phyloP scores from a whole-genome alignment of 2,888 invertebrate species.

The Artemia sinica region DNA sequence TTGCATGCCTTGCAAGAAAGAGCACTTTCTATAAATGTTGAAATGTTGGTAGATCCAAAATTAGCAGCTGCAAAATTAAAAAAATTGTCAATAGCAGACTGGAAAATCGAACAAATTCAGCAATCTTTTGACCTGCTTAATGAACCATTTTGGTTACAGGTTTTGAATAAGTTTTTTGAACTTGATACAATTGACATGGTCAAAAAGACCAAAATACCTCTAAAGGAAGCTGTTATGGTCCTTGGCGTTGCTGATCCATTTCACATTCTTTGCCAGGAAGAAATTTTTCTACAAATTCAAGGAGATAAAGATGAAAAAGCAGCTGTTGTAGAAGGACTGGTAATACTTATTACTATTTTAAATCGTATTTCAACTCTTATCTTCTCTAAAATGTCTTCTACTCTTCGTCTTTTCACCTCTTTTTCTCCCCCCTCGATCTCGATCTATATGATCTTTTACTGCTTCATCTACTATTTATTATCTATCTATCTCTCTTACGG shows the following conservation, averaged over 20 bases:
- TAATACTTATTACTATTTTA: neutral
- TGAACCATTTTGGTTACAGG: constrained; percentile 14
- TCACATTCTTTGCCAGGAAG: neutral
- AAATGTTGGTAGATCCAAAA: neutral
- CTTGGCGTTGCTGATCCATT: constrained; percentile 15
- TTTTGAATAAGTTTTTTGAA: constrained; percentile 6
- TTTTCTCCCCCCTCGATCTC: no score
- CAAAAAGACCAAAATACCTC: neutral
- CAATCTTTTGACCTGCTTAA: constrained; percentile 1
- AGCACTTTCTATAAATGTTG: neutral
- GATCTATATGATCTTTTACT: no score
- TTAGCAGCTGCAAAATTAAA: neutral
- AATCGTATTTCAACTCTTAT: no score
- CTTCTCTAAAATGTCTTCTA: no score
- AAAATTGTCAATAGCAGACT: neutral
- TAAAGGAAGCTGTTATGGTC: neutral
- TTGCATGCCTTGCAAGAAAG: neutral
- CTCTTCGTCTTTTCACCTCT: no score
- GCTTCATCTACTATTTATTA: no score
- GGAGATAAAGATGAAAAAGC: neutral
- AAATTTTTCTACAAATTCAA: constrained; percentile 15
- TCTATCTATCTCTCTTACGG: no score
- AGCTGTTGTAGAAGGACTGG: neutral
- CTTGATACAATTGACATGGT: neutral
- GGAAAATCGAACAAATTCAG: neutral